Evolutionary conservation across 64 coral and sea anemone species (phyloP).

Genomic region (Stichodactyla helianthus): DNA sequence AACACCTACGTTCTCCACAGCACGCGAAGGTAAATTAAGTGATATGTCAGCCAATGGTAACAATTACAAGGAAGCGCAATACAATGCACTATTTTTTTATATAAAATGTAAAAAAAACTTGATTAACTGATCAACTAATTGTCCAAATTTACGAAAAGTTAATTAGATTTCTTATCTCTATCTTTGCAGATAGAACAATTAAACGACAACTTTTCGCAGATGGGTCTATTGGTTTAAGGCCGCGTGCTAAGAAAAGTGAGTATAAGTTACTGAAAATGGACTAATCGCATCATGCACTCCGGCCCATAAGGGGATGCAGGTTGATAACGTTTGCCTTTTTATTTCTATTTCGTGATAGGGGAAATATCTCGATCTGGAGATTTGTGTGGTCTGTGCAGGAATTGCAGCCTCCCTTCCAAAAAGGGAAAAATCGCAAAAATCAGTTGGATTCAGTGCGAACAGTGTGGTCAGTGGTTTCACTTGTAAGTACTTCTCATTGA

Average conservation of each 20-base stretch:
- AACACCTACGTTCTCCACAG: too few relatives aligned
- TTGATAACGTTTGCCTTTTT: background rate
- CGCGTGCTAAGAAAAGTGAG: background rate
- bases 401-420: background rate
- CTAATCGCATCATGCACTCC: background rate
- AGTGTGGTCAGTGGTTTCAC: background rate
- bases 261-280: background rate
- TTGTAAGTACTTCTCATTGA: conserved; percentile 17
- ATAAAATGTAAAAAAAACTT: too few relatives aligned
- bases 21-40: too few relatives aligned
- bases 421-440: background rate
- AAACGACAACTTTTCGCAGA: background rate
- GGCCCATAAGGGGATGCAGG: too few relatives aligned
- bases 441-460: background rate
- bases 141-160: background rate
- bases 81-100: too few relatives aligned
- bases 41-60: too few relatives aligned
- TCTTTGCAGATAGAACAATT: background rate
- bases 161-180: background rate
- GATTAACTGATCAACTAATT: background rate
- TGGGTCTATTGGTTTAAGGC: background rate
- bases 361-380: background rate
- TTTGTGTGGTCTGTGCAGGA: background rate
- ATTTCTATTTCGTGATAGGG: background rate
- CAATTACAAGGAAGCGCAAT: too few relatives aligned